phyloP scores from a whole-genome alignment of 92 coral and sea anemone species.

The Zoanthus sansibaricus region DNA sequence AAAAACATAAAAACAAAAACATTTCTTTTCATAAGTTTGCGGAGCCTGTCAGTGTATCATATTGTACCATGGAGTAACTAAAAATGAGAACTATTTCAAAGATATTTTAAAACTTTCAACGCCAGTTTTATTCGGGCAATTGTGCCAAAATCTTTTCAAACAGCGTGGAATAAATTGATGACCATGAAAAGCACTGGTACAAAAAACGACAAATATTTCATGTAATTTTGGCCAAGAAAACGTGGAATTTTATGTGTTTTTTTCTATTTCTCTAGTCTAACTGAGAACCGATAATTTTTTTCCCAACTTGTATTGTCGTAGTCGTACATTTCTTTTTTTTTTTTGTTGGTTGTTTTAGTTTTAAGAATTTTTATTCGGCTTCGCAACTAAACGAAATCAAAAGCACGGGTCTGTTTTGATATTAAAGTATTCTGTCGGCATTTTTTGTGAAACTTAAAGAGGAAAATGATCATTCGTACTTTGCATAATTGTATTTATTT shows the following conservation, averaged over 20 bases:
- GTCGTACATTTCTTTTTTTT: not conserved
- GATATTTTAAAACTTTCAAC: not conserved
- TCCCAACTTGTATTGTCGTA: not conserved
- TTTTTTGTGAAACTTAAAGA: constrained; percentile 38
- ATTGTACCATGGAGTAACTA: not conserved
- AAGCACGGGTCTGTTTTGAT: constrained; percentile 34
- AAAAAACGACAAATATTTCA: not conserved
- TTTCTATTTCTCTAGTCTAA: not conserved
- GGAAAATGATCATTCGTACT: constrained; percentile 27
- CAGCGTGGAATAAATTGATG: not conserved
- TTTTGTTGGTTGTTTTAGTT: not conserved
- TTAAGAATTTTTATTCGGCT: not conserved
- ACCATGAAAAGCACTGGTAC: not conserved
- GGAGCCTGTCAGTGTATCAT: not conserved
- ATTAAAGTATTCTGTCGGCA: constrained; percentile 44
- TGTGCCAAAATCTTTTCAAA: not conserved
- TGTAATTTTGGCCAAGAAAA: not conserved
- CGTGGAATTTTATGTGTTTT: not conserved
- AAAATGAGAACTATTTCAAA: not conserved
- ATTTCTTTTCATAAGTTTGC: not conserved
- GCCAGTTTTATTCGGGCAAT: not conserved
- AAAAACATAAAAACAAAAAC: not conserved
- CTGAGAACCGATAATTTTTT: not conserved
- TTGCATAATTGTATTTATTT: constrained; percentile 40
- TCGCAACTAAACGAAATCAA: not conserved